Evolutionary conservation across 2,113 vertebrate species (phyloP), one percentile per base, ranked within the genome.

Genomic region (Cynocephalus volans): DNA sequence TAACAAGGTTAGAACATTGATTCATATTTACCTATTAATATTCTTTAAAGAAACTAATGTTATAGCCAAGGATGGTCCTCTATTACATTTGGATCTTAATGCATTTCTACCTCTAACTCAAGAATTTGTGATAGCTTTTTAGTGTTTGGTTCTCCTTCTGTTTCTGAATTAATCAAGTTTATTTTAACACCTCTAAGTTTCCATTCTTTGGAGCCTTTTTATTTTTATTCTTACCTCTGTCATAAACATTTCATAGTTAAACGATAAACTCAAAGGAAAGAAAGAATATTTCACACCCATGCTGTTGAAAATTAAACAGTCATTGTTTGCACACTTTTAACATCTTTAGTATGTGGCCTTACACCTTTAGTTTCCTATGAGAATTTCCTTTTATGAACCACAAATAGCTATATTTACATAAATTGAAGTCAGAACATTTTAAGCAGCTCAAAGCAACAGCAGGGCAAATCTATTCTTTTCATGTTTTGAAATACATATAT

Each of bases 231-330:
- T 94, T 89, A 7, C 6, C 4, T 60, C 45, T 84, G 24, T 65
- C 48, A 92, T 93, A 93, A 89, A 76, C 86, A 86, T 86, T 96
- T 94, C 24, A 86, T 62, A 97, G 17, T 6, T 90, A 90, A 88
- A 88, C 0, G 4, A 88, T 82, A 93, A 89, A 81, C 54, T 86
- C 60, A 77, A 62, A 45, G 36, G 60, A 89, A 81, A 91, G 91
- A 48, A 83, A 87, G 9, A 80, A 65, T 83, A 69, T 80, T 96
- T 97, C 85, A 80, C 75, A 96, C 31, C 2, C 95, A 60, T n/a
- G 28, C 28, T 80, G 8, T 15, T 88, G 76, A 96, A 90, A 97
- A 94, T 75, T 82, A 95, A 92, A 60, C 45, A 92, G 41, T 15
- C 33, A 41, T 90, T 77, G 8, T 76, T 93, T 87, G n/a, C 18